phyloP scores from a whole-genome alignment of 2,113 vertebrate species.

The Patagioenas fasciata region DNA sequence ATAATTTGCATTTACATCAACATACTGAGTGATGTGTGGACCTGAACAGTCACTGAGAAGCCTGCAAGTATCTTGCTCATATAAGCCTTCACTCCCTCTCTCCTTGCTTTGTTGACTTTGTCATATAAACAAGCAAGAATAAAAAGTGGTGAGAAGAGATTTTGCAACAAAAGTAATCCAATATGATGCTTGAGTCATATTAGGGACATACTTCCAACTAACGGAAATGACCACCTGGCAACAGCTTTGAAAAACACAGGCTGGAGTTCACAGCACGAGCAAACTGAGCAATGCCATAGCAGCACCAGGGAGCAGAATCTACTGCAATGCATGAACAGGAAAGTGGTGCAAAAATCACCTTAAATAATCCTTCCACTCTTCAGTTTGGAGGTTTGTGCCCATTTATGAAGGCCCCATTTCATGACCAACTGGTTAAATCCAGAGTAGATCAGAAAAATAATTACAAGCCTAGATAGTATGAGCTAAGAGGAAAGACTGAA shows the following conservation, averaged over 20 bases:
- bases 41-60: background rate
- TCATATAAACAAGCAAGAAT: background rate
- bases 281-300: background rate
- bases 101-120: background rate
- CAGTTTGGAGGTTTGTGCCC: background rate
- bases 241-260: background rate
- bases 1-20: background rate
- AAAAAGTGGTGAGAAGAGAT: background rate
- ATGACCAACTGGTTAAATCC: background rate
- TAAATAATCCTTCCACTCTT: background rate
- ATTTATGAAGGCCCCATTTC: background rate
- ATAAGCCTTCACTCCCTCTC: background rate
- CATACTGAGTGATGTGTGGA: fast-evolving
- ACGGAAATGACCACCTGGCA: background rate
- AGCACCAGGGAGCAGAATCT: background rate
- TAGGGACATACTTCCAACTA: background rate
- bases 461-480: background rate
- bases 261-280: background rate
- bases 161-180: background rate
- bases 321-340: background rate
- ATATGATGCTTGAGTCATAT: background rate
- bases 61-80: background rate
- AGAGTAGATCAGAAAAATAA: background rate
- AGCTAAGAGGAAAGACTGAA: background rate
- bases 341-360: background rate